These are phyloP conservation scores for Leucoraja erinaceus DNA, from an alignment of 2,113 vertebrate species.

Conservation along the genomic window DNA sequence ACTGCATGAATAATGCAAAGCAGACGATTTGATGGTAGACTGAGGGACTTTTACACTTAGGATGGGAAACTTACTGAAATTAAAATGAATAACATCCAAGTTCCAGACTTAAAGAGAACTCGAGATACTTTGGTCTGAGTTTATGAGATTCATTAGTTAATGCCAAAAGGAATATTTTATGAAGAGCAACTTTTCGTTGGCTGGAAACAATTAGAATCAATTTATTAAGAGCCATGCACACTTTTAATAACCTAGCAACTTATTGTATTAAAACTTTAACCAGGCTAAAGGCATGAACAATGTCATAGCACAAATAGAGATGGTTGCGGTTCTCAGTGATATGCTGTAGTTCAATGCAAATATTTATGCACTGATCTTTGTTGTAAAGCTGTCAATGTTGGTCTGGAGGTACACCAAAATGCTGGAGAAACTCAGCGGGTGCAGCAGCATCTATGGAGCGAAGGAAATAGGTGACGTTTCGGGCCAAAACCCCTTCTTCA, in stretches of 20 bases:
- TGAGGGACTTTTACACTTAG: background rate
- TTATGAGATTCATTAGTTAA: background rate
- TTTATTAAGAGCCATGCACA: background rate
- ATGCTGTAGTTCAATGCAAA: background rate
- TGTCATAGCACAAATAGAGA: background rate
- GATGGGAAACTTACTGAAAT: background rate
- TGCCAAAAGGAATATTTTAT: background rate
- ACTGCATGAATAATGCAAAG: constrained; percentile 15
- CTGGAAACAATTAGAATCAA: background rate
- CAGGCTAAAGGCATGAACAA: background rate
- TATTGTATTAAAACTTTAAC: background rate
- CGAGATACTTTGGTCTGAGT: background rate
- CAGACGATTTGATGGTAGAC: background rate
- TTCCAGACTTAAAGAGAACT: background rate
- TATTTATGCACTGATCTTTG: background rate
- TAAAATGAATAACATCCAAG: background rate
- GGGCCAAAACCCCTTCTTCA: no score
- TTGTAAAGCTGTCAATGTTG: background rate
- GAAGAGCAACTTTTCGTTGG: background rate
- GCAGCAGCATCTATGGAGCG: no score
- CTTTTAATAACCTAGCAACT: background rate
- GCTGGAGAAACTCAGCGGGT: no score
- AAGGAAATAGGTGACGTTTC: no score
- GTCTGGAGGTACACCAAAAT: no score
- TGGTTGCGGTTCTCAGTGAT: background rate